Evolutionary conservation across 2,113 vertebrate species (phyloP).

Genomic region (Semnopithecus entellus): DNA sequence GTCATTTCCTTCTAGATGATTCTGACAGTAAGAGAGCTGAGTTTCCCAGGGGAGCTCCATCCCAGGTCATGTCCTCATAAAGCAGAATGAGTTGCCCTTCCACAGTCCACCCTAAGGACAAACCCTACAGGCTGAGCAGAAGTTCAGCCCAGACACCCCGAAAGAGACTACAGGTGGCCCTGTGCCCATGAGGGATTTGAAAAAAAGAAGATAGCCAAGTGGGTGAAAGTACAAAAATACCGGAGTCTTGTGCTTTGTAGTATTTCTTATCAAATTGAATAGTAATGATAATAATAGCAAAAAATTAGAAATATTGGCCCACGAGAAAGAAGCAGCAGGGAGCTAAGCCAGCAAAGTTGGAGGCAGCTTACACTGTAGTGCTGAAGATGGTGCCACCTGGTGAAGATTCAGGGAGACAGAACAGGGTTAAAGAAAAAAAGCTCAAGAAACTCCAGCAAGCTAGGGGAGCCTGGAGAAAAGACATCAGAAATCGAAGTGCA

Average conservation of each 20-base stretch:
- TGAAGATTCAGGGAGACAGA: conserved; percentile 52
- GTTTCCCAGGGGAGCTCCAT: not conserved
- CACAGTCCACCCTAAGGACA: not conserved
- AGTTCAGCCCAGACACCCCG: not conserved
- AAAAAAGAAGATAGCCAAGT: not conserved
- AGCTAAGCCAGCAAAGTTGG: not conserved
- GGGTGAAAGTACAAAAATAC: not conserved
- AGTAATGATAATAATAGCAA: not conserved
- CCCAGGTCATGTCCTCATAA: conserved; percentile 53
- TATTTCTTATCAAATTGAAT: conserved; percentile 7
- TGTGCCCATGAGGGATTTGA: not conserved
- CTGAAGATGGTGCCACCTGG: conserved; percentile 62
- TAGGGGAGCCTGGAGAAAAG: conserved; percentile 76
- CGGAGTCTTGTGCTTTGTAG: not conserved
- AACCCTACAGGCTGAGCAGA: not conserved
- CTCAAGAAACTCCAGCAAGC: conserved; percentile 65
- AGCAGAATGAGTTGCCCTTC: not conserved
- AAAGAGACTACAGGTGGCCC: not conserved
- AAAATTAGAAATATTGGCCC: not conserved
- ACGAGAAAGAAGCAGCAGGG: not conserved
- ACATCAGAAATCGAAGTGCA: conserved; percentile 81
- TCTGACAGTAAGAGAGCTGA: conserved; percentile 28
- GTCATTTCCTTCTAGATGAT: conserved; percentile 35
- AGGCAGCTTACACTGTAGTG: not conserved
- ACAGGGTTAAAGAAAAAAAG: conserved; percentile 60